phyloP scores from a whole-genome alignment of 1,140 invertebrate species.

The Ceratitis capitata region DNA sequence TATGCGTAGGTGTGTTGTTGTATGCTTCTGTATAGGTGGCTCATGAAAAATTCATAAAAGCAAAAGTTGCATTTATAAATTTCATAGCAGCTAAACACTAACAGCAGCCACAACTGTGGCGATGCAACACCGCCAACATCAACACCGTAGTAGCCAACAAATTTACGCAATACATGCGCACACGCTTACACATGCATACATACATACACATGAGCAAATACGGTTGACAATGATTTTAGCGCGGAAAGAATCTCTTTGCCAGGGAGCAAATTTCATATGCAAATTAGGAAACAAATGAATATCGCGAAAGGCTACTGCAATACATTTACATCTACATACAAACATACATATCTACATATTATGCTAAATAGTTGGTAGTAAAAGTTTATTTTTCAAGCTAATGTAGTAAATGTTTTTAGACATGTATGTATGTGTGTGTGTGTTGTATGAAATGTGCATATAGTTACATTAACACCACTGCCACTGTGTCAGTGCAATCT shows the following conservation, averaged over 20 bases:
- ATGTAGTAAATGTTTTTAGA: neutral
- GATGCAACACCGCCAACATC: neutral
- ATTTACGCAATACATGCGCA: neutral
- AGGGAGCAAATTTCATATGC: constrained; percentile 17
- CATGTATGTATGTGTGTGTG: neutral
- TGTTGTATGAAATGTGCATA: neutral
- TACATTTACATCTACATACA: too few relatives aligned
- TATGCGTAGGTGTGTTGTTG: neutral
- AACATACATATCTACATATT: neutral
- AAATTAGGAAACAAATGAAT: constrained; percentile 33
- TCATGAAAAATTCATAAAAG: constrained; percentile 38
- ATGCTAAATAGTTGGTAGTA: neutral
- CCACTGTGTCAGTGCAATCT: constrained; percentile 24
- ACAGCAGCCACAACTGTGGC: constrained; percentile 2
- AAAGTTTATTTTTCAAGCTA: neutral
- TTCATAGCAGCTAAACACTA: constrained; percentile 1
- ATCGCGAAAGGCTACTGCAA: neutral
- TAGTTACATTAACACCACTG: neutral
- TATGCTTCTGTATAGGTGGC: neutral
- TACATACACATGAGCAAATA: too few relatives aligned
- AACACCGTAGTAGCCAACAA: neutral
- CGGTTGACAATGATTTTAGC: too few relatives aligned
- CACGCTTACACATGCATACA: neutral
- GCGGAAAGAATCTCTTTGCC: neutral
- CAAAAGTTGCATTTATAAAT: constrained; percentile 35